Percentiles rank a stretch among this genome's conserved stretches.
These are phyloP conservation scores for Manis crassicaudata DNA, from an alignment of 2,797 vertebrate genomes.

Conservation along the genomic window DNA sequence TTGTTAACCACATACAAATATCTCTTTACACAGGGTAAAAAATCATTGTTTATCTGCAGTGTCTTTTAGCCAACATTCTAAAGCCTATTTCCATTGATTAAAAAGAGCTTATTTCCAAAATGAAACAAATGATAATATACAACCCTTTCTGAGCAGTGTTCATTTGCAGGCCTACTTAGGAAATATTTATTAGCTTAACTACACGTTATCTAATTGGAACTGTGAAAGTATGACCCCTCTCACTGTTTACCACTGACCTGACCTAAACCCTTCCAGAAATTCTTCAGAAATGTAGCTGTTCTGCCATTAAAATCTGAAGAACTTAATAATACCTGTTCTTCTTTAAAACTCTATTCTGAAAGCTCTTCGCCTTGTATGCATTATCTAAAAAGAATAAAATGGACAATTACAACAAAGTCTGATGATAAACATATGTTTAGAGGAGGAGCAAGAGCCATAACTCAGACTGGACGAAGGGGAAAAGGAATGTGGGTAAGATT, in stretches of 20 bases:
- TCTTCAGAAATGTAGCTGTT: not conserved
- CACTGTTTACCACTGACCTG: not conserved
- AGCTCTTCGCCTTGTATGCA: not conserved
- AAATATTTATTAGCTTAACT: not conserved
- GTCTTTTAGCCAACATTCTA: not conserved
- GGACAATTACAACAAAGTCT: not conserved
- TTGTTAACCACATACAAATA: not conserved
- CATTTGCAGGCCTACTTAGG: not conserved
- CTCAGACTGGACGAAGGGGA: not conserved
- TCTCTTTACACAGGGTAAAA: not conserved
- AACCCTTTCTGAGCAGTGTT: not conserved
- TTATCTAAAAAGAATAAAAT: not conserved
- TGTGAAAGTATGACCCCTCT: not conserved
- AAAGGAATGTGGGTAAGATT: not conserved
- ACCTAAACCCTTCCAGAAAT: not conserved
- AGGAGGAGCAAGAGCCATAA: not conserved
- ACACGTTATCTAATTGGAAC: not conserved
- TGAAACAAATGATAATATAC: not conserved
- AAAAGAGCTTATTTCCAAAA: constrained; percentile 13
- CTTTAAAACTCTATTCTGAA: not conserved
- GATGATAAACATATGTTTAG: not conserved
- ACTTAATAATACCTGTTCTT: not conserved
- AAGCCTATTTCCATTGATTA: not conserved
- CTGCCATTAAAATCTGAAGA: not conserved
- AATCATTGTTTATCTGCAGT: not conserved